Evolutionary conservation across 2,113 vertebrate genomes (phyloP).

Genomic region (Uria lomvia): DNA sequence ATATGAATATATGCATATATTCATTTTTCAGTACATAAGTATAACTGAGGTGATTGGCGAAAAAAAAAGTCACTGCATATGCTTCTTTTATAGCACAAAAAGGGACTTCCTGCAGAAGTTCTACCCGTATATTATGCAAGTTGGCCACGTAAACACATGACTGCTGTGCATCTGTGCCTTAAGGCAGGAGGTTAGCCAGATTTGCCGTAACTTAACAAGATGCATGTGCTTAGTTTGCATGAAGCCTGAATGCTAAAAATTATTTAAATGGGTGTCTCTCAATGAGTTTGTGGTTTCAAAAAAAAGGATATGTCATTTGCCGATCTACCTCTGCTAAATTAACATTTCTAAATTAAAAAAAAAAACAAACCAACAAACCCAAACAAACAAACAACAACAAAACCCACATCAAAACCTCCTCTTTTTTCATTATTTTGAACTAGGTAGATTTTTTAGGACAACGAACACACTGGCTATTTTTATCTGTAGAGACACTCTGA

Average conservation of each 20-base stretch:
- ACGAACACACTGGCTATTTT: background rate
- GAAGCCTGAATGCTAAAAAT: background rate
- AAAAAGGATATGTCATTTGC: background rate
- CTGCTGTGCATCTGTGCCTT: background rate
- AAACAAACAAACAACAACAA: background rate
- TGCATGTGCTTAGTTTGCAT: background rate
- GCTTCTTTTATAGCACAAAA: background rate
- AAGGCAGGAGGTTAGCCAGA: slow-evolving; percentile 3
- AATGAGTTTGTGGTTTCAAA: background rate
- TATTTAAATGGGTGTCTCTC: background rate
- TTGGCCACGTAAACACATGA: background rate
- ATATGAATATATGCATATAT: background rate
- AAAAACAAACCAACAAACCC: background rate
- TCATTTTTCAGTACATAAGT: background rate
- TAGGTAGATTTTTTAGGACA: background rate
- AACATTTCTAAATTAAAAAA: background rate
- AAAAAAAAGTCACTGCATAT: background rate
- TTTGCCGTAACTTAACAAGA: background rate
- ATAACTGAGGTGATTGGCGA: background rate
- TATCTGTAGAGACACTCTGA: background rate
- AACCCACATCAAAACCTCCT: background rate
- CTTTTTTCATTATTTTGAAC: background rate
- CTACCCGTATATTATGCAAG: background rate
- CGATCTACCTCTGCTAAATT: background rate
- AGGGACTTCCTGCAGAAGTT: background rate